These are phyloP conservation scores for Archocentrus centrarchus DNA, from an alignment of 2,113 vertebrate genomes.

Conservation along the genomic window DNA sequence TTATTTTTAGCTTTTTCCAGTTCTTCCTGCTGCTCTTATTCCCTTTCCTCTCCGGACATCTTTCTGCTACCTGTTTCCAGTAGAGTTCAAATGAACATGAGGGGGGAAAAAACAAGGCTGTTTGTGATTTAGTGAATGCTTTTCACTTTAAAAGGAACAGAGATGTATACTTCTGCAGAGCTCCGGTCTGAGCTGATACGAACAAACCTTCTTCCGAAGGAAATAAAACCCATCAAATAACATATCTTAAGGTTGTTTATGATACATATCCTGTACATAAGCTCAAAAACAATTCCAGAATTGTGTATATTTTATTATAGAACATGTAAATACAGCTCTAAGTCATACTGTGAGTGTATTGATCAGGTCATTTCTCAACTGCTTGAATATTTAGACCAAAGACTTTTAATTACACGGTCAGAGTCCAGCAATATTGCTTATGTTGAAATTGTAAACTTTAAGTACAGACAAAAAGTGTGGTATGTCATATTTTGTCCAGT, in stretches of 20 bases:
- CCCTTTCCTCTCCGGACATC: slow-evolving; percentile 4
- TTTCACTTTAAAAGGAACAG: neutral
- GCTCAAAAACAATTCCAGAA: too few species aligned
- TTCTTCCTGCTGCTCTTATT: neutral
- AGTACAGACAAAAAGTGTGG: too few species aligned
- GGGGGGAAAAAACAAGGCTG: neutral
- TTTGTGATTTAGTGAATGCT: slow-evolving; percentile 2
- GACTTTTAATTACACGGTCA: neutral
- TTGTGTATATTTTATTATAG: too few species aligned
- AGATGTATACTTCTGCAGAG: neutral
- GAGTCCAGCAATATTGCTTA: neutral
- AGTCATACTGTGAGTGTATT: too few species aligned
- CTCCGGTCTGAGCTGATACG: neutral
- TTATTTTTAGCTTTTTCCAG: neutral
- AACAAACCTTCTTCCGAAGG: neutral
- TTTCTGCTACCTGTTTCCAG: slow-evolving; percentile 5
- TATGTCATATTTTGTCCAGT: neutral
- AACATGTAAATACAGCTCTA: too few species aligned
- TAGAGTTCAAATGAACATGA: slow-evolving; percentile 33
- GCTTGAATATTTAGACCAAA: neutral
- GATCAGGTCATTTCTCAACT: neutral
- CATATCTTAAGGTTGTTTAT: neutral
- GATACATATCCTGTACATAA: too few species aligned
- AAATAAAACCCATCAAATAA: neutral
- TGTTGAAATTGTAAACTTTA: neutral